phyloP scores from a whole-genome alignment of 2,888 invertebrate genomes.

The Cheilosia impressa region DNA sequence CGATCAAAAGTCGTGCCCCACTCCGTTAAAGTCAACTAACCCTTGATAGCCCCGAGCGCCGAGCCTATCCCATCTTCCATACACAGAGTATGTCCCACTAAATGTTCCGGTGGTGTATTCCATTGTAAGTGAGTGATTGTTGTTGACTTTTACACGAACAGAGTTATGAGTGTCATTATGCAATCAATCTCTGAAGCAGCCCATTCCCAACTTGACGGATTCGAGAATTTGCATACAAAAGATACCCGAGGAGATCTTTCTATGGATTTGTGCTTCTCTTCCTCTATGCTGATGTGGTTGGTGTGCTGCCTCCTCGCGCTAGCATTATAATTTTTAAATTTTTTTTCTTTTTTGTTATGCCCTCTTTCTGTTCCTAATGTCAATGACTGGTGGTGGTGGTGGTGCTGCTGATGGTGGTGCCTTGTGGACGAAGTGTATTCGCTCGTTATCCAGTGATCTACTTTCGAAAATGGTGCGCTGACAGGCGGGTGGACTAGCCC shows the following conservation, averaged over 20 bases:
- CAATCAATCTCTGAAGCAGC: slow-evolving; percentile 73
- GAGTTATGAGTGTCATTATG: slow-evolving; percentile 73
- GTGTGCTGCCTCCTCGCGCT: slow-evolving; percentile 18
- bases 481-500: slow-evolving; percentile 53
- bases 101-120: slow-evolving; percentile 25
- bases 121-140: slow-evolving; percentile 72
- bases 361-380: slow-evolving; percentile 50
- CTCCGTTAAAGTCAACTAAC: slow-evolving; percentile 2
- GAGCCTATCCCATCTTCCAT: slow-evolving; percentile 41
- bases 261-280: slow-evolving; percentile 20
- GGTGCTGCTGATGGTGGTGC: slow-evolving; percentile 2
- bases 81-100: slow-evolving; percentile 4
- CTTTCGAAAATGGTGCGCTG: slow-evolving; percentile 69
- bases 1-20: too few relatives aligned
- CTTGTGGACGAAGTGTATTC: slow-evolving; percentile 51
- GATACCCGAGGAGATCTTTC: slow-evolving; percentile 63
- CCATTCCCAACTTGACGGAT: slow-evolving; percentile 65
- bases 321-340: slow-evolving; percentile 27
- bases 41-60: slow-evolving; percentile 46
- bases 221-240: slow-evolving; percentile 74
- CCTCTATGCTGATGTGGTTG: background rate
- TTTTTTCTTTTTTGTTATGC: background rate
- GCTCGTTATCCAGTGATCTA: slow-evolving; percentile 74
- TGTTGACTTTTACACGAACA: slow-evolving; percentile 70
- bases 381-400: slow-evolving; percentile 61